Evolutionary conservation across 2,113 vertebrate species (phyloP).

Genomic region (Chloroceryle aenea): DNA sequence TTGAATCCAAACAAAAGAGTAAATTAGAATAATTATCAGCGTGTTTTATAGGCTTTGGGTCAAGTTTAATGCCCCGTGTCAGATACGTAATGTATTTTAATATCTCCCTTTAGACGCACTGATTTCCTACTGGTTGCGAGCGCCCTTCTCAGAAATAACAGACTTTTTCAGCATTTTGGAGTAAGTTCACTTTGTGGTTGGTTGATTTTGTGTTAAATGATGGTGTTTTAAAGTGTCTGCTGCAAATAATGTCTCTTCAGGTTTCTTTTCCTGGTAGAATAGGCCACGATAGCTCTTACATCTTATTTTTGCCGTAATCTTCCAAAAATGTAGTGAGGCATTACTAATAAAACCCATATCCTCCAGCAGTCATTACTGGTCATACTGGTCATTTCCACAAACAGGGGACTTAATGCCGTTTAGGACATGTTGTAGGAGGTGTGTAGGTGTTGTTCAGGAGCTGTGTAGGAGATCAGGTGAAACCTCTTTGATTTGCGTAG

Average conservation of each 20-base stretch:
- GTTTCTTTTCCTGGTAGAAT: neutral
- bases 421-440: no score
- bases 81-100: neutral
- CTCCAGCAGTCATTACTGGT: neutral
- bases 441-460: no score
- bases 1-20: neutral
- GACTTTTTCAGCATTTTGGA: slow-evolving; percentile 99
- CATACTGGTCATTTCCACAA: neutral
- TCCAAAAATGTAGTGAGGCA: neutral
- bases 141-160: slow-evolving; percentile 92
- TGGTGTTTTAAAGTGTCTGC: neutral
- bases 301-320: neutral
- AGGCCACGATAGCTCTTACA: neutral
- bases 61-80: neutral
- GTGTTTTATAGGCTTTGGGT: neutral
- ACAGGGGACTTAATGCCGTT: neutral
- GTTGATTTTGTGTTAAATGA: neutral
- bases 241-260: neutral
- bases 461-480: no score
- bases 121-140: slow-evolving; percentile 95
- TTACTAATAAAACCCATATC: neutral
- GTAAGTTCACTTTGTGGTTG: slow-evolving; percentile 79
- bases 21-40: neutral
- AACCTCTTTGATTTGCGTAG: no score
- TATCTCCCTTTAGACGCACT: slow-evolving; percentile 86